Evolutionary conservation across 2,888 invertebrate species (phyloP).

Genomic region (Drosophila gaucha): DNA sequence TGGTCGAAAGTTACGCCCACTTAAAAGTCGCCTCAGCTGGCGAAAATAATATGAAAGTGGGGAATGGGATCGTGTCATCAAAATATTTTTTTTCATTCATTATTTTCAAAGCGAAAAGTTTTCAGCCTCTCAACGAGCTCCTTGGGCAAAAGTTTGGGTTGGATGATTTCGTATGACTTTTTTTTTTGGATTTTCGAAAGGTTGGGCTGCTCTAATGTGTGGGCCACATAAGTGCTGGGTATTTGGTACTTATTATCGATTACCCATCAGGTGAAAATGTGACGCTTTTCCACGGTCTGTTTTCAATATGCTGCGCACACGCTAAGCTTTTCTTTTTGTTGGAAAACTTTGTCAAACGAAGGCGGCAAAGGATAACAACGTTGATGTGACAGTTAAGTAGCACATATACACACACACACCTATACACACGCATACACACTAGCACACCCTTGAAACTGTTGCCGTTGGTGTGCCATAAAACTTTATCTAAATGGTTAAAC

Average conservation of each 20-base stretch:
- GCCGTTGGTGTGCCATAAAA: conserved; percentile 73
- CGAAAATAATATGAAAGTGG: conserved; percentile 7
- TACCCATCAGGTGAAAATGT: conserved; percentile 73
- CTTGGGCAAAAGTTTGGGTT: conserved; percentile 36
- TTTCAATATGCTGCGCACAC: conserved; percentile 71
- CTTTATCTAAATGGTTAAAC: conserved; percentile 77
- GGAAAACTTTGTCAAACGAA: conserved; percentile 71
- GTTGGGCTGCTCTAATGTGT: conserved; percentile 17
- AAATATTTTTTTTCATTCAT: conserved; percentile 58
- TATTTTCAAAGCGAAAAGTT: conserved; percentile 55
- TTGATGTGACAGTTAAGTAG: conserved; percentile 59
- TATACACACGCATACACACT: conserved; percentile 5
- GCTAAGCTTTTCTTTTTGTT: conserved; percentile 47
- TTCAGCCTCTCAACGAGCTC: conserved; percentile 36
- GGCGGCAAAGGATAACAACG: conserved; percentile 54
- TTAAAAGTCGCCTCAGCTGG: conserved; percentile 49
- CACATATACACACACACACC: conserved; percentile 22
- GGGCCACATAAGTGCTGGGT: conserved; percentile 37
- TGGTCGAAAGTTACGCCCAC: conserved; percentile 65
- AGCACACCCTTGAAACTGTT: conserved; percentile 40
- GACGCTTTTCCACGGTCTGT: conserved; percentile 44
- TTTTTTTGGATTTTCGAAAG: not conserved
- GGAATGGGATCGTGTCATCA: conserved; percentile 20
- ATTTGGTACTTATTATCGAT: conserved; percentile 71
- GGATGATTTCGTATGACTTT: not conserved